phyloP scores from a whole-genome alignment of 2,888 invertebrate genomes.

The Spodoptera exigua region DNA sequence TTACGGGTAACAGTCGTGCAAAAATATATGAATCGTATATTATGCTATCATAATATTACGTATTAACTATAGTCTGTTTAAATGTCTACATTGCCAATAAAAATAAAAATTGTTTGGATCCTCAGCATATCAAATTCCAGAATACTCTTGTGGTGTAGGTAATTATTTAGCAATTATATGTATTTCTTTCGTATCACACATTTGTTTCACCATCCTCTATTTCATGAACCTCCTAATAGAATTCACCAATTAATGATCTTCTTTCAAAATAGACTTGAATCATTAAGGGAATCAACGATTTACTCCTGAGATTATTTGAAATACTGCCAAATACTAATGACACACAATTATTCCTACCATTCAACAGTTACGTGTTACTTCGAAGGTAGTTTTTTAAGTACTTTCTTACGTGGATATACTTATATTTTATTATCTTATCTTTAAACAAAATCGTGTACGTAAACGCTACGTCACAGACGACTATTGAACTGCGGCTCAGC shows the following conservation, averaged over 20 bases:
- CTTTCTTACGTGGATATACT: slow-evolving; percentile 25
- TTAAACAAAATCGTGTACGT: slow-evolving; percentile 55
- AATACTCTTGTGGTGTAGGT: background rate
- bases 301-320: slow-evolving; percentile 16
- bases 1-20: too few species aligned
- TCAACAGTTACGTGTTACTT: slow-evolving; percentile 17
- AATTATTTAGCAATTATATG: background rate
- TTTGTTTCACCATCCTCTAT: slow-evolving; percentile 15
- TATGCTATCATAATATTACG: too few species aligned
- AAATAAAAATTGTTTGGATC: too few species aligned
- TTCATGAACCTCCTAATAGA: slow-evolving; percentile 2
- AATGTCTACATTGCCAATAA: too few species aligned
- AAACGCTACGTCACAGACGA: slow-evolving; percentile 62
- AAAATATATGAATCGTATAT: too few species aligned
- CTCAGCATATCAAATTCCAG: too few species aligned
- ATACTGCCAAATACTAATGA: slow-evolving; percentile 21
- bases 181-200: slow-evolving; percentile 1
- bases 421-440: slow-evolving; percentile 57
- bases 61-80: too few species aligned
- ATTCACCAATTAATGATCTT: slow-evolving; percentile 18
- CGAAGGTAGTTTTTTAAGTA: slow-evolving; percentile 1
- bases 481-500: slow-evolving; percentile 67
- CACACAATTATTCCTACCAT: slow-evolving; percentile 15
- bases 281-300: slow-evolving; percentile 18
- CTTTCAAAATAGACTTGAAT: slow-evolving; percentile 27